These are phyloP conservation scores for Melinaea marsaeus DNA, from an alignment of 2,888 invertebrate genomes.

Conservation along the genomic window DNA sequence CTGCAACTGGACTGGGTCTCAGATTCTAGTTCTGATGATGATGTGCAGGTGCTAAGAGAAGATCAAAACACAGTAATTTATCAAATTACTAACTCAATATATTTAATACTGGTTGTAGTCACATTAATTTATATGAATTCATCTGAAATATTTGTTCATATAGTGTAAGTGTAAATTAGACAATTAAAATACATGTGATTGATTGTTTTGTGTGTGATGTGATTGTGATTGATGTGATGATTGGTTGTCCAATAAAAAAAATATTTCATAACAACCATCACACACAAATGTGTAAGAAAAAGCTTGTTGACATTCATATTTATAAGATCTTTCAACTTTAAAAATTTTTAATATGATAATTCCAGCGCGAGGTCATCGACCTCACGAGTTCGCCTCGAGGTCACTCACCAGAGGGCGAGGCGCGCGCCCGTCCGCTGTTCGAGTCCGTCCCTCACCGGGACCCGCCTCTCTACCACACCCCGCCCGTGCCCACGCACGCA, in stretches of 20 bases:
- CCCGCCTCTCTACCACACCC: slow-evolving; percentile 33
- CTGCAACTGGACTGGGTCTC: slow-evolving; percentile 87
- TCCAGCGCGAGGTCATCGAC: slow-evolving; percentile 63
- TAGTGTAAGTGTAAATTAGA: too few relatives aligned
- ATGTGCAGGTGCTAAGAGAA: slow-evolving; percentile 75
- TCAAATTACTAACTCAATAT: not conserved
- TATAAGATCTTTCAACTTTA: not conserved
- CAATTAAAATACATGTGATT: too few relatives aligned
- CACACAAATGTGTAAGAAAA: too few relatives aligned
- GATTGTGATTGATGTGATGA: too few relatives aligned
- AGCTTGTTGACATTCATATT: too few relatives aligned
- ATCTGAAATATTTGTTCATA: too few relatives aligned
- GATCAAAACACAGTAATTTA: slow-evolving; percentile 45
- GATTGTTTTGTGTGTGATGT: too few relatives aligned
- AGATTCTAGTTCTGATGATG: slow-evolving; percentile 80
- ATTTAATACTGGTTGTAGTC: not conserved
- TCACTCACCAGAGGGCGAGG: slow-evolving; percentile 18
- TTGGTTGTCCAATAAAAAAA: not conserved
- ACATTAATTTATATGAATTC: too few relatives aligned
- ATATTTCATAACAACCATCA: not conserved
- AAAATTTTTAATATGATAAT: slow-evolving; percentile 5
- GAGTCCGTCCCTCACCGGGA: slow-evolving; percentile 33
- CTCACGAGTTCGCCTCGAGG: slow-evolving; percentile 53
- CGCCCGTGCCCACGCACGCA: slow-evolving; percentile 34
- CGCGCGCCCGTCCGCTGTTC: slow-evolving; percentile 28